These are phyloP conservation scores for Helarctos malayanus DNA, from an alignment of 2,797 vertebrate genomes.

Conservation along the genomic window DNA sequence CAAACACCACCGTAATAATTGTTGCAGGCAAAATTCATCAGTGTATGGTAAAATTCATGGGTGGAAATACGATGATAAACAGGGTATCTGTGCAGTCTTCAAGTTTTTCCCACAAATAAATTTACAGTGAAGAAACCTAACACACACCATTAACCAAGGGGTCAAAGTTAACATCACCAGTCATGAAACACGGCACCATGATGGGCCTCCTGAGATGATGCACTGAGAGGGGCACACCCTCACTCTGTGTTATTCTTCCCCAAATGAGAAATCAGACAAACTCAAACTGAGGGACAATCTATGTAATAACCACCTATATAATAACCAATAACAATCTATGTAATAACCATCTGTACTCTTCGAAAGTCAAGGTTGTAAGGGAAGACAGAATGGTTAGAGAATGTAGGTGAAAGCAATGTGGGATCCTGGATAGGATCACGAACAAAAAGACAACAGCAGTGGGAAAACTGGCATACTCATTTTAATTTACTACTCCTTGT, in stretches of 20 bases:
- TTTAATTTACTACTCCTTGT: constrained; percentile 9
- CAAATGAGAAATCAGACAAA: neutral
- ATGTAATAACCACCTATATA: too few species aligned
- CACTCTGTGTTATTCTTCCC: neutral
- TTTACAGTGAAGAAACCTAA: neutral
- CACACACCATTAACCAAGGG: neutral
- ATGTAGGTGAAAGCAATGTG: neutral
- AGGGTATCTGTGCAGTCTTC: too few species aligned
- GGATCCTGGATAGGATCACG: neutral
- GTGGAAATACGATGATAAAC: neutral
- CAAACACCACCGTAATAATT: neutral
- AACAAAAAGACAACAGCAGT: neutral
- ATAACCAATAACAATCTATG: neutral
- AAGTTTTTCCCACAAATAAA: neutral
- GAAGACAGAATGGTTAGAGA: neutral
- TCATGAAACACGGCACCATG: neutral
- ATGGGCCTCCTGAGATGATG: neutral
- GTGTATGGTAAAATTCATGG: neutral
- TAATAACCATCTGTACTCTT: neutral
- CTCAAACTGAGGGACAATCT: neutral
- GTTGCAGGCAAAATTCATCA: neutral
- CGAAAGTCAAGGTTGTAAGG: neutral
- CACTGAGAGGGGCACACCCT: neutral
- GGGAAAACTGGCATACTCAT: neutral
- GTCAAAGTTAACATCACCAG: neutral